Conservation (phyloP, 2,888 invertebrate genomes). For the Ariolimax columbianus region DNA sequence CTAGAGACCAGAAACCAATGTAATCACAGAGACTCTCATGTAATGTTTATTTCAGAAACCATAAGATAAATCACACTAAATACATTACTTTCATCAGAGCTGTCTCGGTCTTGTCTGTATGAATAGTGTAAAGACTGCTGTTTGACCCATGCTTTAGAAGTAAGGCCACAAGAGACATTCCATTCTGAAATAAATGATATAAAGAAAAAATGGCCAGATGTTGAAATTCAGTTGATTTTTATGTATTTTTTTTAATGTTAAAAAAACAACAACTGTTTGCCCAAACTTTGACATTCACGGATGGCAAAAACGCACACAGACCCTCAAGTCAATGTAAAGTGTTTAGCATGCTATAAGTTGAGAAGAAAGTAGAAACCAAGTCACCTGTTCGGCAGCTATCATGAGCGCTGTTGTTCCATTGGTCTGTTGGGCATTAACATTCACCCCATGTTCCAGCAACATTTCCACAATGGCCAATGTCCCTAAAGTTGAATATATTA, state of each 20-base stretch:
- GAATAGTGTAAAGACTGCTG: constrained; percentile 68
- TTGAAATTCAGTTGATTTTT: too few species aligned
- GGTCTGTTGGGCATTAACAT: constrained; percentile 72
- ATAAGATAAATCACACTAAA: neutral
- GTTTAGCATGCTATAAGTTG: too few species aligned
- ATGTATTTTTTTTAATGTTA: too few species aligned
- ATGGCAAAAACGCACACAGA: too few species aligned
- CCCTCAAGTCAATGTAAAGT: too few species aligned
- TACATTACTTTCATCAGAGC: constrained; percentile 75
- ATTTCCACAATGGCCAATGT: constrained; percentile 73
- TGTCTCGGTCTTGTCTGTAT: constrained; percentile 69
- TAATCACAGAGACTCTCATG: too few species aligned
- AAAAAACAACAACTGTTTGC: too few species aligned
- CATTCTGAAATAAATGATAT: constrained; percentile 60
- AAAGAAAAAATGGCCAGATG: too few species aligned
- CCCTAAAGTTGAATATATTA: constrained; percentile 56
- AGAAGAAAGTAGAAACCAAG: neutral
- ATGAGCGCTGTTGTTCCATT: constrained; percentile 76
- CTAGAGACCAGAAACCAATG: too few species aligned
- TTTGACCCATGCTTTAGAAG: constrained; percentile 75
- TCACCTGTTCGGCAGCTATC: constrained; percentile 72
- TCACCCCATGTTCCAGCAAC: constrained; percentile 70
- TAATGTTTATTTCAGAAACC: too few species aligned
- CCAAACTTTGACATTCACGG: too few species aligned
- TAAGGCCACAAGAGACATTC: constrained; percentile 71